Conservation (phyloP, 2,797 vertebrate species). For the Sciaenops ocellatus region DNA sequence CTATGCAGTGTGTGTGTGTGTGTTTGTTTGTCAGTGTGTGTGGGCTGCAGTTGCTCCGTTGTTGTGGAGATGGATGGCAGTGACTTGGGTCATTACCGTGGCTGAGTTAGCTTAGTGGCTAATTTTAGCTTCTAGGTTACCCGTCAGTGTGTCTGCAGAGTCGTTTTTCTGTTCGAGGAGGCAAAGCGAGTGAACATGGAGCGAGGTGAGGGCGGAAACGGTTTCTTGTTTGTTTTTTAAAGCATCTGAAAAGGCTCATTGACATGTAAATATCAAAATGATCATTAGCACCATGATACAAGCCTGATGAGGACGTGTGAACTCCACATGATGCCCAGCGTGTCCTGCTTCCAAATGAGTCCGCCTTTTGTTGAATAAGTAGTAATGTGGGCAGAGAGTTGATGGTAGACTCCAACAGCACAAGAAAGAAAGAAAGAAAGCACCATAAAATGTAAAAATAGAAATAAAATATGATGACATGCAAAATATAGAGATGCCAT, state of each 20-base stretch:
- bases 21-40: slow-evolving; percentile 39
- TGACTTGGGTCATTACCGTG: slow-evolving; percentile 48
- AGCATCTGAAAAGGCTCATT: not conserved
- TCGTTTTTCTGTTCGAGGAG: slow-evolving; percentile 11
- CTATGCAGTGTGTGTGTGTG: slow-evolving; percentile 31
- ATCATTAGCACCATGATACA: not conserved
- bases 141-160: slow-evolving; percentile 35
- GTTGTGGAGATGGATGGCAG: slow-evolving; percentile 62
- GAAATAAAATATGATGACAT: too few relatives aligned
- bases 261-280: not conserved
- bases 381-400: too few relatives aligned
- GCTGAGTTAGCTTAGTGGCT: slow-evolving; percentile 51
- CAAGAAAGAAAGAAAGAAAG: not conserved
- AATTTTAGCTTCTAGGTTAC: slow-evolving; percentile 68
- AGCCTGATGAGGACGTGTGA: not conserved
- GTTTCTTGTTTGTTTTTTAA: not conserved
- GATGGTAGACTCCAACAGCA: not conserved
- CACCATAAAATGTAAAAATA: too few relatives aligned
- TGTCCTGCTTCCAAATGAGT: not conserved
- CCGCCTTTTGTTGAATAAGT: not conserved
- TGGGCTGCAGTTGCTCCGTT: slow-evolving; percentile 59
- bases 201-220: slow-evolving; percentile 1
- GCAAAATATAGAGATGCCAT: too few relatives aligned
- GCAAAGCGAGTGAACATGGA: slow-evolving; percentile 19
- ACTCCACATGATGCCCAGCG: not conserved